Base-by-base conservation (phyloP, 2,113 vertebrate genomes). In the Morphnarchus princeps region DNA sequence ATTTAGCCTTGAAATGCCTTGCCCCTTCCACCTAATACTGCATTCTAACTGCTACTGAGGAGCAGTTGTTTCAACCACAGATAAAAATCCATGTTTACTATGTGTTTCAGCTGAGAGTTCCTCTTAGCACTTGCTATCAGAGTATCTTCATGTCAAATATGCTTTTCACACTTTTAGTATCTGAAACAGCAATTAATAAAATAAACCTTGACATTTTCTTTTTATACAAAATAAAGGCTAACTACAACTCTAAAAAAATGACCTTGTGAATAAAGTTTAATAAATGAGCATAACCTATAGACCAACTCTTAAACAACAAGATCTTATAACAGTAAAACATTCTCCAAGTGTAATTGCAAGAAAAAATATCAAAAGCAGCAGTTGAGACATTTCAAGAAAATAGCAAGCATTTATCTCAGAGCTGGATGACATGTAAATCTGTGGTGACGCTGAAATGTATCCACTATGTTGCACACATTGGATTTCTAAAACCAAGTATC, bases 1-100 rank as follows among this genome's bases (percentile, higher is more conserved):
- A 93, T 98, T 98, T 97, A 98, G 96, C 97, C 95, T 97, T 95
- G 95, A 94, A 96, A 96, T 77, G 86, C 65, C 83, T 95, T 92
- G 89, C n/a, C 88, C 83, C 82, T 88, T 95, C 81, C 86, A 88
- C 73, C 84, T 91, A 93, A 97, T 45, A 49, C 6, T 96, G 80
- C 86, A 71, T 95, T 96, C 85, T 76, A 94, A 85, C 83, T 92
- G 84, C 92, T 42, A 66, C 8, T 82, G 62, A 91, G 50, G 72
- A 96, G 63, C 54, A 89, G 85, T 31, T 29, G 20, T 32, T 94
- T 89, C 54, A 86, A 82, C 21, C 50, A 84, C 40, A 79, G 77
- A 92, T 25, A 74, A 96, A 90, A 83, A 84, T 72, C 72, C 63
- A 74, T 16, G 25, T 42, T 81, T 62, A 83, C 63, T 65, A 45